These are phyloP conservation scores for Tapera naevia DNA, from an alignment of 2,797 vertebrate species.

Conservation along the genomic window DNA sequence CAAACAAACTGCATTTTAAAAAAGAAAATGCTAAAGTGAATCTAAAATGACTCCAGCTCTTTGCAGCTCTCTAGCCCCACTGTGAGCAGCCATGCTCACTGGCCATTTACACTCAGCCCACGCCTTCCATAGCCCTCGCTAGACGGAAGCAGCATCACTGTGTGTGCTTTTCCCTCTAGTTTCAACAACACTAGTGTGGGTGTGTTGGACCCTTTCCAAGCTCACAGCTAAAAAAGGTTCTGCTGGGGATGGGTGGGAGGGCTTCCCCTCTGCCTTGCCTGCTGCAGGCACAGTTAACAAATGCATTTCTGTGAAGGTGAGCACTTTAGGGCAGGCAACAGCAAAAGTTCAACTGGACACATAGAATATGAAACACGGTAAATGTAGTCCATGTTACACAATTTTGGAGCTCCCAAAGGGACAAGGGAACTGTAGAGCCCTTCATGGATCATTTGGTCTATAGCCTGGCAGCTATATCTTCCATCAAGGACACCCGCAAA, in stretches of 20 bases:
- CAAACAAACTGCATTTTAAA: background rate
- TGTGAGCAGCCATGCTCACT: rapidly evolving
- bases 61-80: background rate
- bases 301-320: background rate
- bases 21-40: background rate
- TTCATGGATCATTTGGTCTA: background rate
- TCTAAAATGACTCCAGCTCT: background rate
- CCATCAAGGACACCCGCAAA: background rate
- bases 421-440: background rate
- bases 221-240: constrained; percentile 7
- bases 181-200: background rate
- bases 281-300: background rate
- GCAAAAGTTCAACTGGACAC: background rate
- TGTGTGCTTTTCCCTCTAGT: background rate
- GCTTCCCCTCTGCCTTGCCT: background rate
- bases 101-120: background rate
- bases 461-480: background rate
- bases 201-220: constrained; percentile 15
- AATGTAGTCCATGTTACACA: background rate
- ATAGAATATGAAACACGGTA: background rate
- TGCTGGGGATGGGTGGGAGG: background rate
- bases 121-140: background rate
- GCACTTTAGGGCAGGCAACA: rapidly evolving
- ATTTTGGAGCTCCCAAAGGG: background rate
- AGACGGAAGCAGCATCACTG: background rate